These are phyloP conservation scores for Hyperopisus bebe DNA, from an alignment of 2,113 vertebrate genomes.

Conservation along the genomic window DNA sequence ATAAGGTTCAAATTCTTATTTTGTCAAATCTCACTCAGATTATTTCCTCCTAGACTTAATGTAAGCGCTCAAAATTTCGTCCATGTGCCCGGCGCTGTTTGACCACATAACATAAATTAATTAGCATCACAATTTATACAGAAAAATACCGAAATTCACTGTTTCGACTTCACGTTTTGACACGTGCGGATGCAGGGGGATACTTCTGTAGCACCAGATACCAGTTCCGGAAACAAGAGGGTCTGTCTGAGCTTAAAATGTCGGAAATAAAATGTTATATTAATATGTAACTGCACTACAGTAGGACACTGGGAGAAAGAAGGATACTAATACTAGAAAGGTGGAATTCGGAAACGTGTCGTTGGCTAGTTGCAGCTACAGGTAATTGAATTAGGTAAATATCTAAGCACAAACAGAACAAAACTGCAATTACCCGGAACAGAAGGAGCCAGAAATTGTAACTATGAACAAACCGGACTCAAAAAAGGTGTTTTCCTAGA, in stretches of 20 bases:
- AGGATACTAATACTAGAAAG: not conserved
- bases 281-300: not conserved
- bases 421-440: not conserved
- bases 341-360: not conserved
- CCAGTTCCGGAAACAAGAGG: not conserved
- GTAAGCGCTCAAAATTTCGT: not conserved
- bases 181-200: not conserved
- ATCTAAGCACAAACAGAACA: not conserved
- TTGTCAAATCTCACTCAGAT: not conserved
- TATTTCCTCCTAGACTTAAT: not conserved
- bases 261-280: not conserved
- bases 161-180: not conserved
- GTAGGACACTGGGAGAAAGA: not conserved
- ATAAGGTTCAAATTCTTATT: not conserved
- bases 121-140: not conserved
- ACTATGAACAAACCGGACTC: not conserved
- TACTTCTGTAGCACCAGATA: not conserved
- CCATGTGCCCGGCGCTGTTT: not conserved
- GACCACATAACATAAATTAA: not conserved
- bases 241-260: not conserved
- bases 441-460: not conserved
- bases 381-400: not conserved
- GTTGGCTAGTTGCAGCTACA: not conserved
- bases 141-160: not conserved
- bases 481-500: not conserved